phyloP scores from a whole-genome alignment of 2,797 vertebrate genomes.

The Characodon lateralis region DNA sequence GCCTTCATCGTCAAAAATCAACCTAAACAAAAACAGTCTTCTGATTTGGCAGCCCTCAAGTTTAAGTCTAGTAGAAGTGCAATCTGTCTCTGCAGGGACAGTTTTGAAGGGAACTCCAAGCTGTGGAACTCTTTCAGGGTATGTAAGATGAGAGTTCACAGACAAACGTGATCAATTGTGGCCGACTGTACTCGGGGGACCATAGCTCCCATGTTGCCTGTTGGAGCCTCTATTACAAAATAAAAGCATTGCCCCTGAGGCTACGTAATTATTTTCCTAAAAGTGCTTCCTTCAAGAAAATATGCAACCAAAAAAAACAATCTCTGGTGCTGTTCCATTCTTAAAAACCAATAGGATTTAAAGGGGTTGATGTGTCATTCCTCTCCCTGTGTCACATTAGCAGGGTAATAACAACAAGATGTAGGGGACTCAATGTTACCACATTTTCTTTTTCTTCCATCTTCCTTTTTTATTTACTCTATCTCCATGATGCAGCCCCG shows the following conservation, averaged over 20 bases:
- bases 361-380: slow-evolving; percentile 75
- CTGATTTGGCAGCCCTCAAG: slow-evolving; percentile 66
- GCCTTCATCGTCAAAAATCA: slow-evolving; percentile 65
- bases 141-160: slow-evolving; percentile 68
- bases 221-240: slow-evolving; percentile 54
- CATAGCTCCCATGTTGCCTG: slow-evolving; percentile 49
- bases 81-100: slow-evolving; percentile 60
- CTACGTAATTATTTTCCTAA: slow-evolving; percentile 75
- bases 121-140: slow-evolving; percentile 60
- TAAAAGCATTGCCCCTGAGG: slow-evolving; percentile 60
- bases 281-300: slow-evolving; percentile 63
- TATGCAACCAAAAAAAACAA: slow-evolving; percentile 49
- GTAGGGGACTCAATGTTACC: slow-evolving; percentile 75
- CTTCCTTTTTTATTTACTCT: slow-evolving; percentile 46
- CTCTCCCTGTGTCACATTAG: slow-evolving; percentile 80
- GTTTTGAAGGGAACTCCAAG: slow-evolving; percentile 59
- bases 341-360: slow-evolving; percentile 78
- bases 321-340: slow-evolving; percentile 57
- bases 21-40: slow-evolving; percentile 77
- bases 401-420: slow-evolving; percentile 82
- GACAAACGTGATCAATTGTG: slow-evolving; percentile 80
- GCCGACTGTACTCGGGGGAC: slow-evolving; percentile 55
- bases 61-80: slow-evolving; percentile 71
- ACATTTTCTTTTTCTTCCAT: slow-evolving; percentile 40
- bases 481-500: slow-evolving; percentile 80